These are phyloP conservation scores for Papilio elwesi DNA, from an alignment of 2,888 invertebrate species.

Conservation along the genomic window DNA sequence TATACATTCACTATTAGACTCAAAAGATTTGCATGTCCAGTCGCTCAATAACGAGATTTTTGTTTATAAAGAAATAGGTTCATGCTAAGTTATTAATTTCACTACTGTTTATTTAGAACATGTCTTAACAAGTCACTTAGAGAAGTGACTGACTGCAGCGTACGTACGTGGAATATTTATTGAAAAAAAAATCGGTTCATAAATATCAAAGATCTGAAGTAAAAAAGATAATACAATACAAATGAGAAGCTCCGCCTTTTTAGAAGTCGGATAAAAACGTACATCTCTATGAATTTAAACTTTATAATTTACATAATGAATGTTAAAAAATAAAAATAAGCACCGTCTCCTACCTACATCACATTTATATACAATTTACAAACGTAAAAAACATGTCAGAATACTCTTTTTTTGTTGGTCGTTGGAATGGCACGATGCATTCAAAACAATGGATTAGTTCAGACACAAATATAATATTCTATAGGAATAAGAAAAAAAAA, in stretches of 20 bases:
- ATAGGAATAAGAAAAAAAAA: background rate
- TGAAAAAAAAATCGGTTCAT: too few species aligned
- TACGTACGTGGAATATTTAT: too few species aligned
- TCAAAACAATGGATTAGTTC: slow-evolving; percentile 21
- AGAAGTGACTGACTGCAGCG: too few species aligned
- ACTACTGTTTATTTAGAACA: too few species aligned
- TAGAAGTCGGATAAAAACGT: background rate
- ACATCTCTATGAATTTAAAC: background rate
- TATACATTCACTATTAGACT: background rate
- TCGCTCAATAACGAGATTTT: background rate
- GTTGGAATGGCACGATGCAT: background rate
- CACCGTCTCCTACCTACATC: background rate
- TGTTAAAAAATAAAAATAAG: background rate
- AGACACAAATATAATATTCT: too few species aligned
- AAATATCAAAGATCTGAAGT: too few species aligned
- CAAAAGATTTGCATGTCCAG: background rate
- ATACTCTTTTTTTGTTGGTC: background rate
- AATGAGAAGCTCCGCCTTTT: too few species aligned
- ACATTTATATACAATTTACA: slow-evolving; percentile 8
- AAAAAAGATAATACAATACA: too few species aligned
- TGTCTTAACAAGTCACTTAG: too few species aligned
- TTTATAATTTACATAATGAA: background rate
- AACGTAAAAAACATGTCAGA: slow-evolving; percentile 29
- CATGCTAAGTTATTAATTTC: too few species aligned
- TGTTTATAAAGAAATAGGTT: too few species aligned